phyloP scores from a whole-genome alignment of 2,797 vertebrate genomes.

The Hozukius guyotensis region DNA sequence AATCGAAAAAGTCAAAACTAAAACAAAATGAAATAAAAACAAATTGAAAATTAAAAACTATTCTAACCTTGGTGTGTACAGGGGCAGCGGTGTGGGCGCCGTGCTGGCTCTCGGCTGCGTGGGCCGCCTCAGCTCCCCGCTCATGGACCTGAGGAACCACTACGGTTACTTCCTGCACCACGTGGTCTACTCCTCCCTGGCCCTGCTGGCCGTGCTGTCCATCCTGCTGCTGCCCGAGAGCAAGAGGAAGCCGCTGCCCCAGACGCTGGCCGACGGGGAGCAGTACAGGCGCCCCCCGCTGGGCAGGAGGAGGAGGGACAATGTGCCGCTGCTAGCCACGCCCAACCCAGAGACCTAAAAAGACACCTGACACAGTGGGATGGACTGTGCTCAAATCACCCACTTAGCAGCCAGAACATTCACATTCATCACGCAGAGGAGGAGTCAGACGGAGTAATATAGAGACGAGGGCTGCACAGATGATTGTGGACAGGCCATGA shows the following conservation, averaged over 20 bases:
- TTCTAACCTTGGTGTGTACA: conserved; percentile 40
- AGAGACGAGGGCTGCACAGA: conserved; percentile 17
- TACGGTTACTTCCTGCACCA: conserved; percentile 93
- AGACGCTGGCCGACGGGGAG: conserved; percentile 89
- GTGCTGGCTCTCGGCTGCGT: conserved; percentile 88
- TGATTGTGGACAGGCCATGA: conserved; percentile 1
- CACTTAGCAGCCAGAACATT: conserved; percentile 18
- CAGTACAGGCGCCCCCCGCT: conserved; percentile 89
- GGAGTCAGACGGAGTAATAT: conserved; percentile 5
- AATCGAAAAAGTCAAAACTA: too few species aligned
- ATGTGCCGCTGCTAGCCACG: conserved; percentile 90
- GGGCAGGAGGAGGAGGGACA: conserved; percentile 86
- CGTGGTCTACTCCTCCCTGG: conserved; percentile 88
- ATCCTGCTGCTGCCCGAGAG: conserved; percentile 92
- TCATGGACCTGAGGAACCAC: conserved; percentile 91
- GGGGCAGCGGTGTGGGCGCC: conserved; percentile 85
- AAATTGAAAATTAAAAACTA: too few species aligned
- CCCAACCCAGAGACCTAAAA: conserved; percentile 89
- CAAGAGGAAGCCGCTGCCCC: conserved; percentile 91
- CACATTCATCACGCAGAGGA: conserved; percentile 20
- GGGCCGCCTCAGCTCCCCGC: conserved; percentile 88
- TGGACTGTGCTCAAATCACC: neutral
- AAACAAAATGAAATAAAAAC: too few species aligned
- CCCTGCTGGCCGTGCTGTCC: conserved; percentile 90
- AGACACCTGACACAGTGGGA: neutral